Percentiles rank a stretch among this genome's conserved stretches.
These are phyloP conservation scores for Galleria mellonella DNA, from an alignment of 1,140 invertebrate genomes.

Conservation along the genomic window DNA sequence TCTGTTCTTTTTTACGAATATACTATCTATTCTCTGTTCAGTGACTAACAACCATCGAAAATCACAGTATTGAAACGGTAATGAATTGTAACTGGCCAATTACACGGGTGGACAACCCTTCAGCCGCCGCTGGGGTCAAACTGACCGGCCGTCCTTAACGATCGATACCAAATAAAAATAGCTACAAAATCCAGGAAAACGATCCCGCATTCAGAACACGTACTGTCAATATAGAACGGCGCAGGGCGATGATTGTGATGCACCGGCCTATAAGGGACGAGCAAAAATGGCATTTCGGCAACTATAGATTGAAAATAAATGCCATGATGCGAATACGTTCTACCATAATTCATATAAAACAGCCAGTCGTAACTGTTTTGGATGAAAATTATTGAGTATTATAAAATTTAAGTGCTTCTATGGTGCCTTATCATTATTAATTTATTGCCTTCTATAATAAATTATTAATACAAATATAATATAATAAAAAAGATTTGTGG, in stretches of 20 bases:
- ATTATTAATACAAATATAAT: no score
- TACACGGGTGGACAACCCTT: constrained; percentile 64
- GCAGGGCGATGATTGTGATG: constrained; percentile 63
- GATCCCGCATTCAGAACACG: constrained; percentile 55
- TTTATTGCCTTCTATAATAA: no score
- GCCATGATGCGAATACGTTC: neutral
- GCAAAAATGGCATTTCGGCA: constrained; percentile 37
- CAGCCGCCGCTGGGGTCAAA: constrained; percentile 37
- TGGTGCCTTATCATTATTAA: no score
- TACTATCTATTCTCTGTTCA: no score
- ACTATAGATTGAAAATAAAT: constrained; percentile 63
- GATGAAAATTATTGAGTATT: no score
- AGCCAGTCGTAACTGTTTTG: no score
- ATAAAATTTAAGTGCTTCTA: no score
- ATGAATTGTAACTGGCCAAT: constrained; percentile 70
- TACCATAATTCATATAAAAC: neutral
- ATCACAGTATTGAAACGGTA: constrained; percentile 44
- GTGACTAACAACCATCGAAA: constrained; percentile 23
- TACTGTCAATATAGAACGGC: constrained; percentile 64
- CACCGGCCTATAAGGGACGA: constrained; percentile 37
- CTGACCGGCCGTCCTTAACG: constrained; percentile 17
- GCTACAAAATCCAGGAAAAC: constrained; percentile 61
- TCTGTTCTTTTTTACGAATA: no score
- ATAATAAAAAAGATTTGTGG: no score
- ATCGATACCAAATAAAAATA: constrained; percentile 68